Evolutionary conservation across 2,113 vertebrate species (phyloP).

Genomic region (Salvelinus sp.): DNA sequence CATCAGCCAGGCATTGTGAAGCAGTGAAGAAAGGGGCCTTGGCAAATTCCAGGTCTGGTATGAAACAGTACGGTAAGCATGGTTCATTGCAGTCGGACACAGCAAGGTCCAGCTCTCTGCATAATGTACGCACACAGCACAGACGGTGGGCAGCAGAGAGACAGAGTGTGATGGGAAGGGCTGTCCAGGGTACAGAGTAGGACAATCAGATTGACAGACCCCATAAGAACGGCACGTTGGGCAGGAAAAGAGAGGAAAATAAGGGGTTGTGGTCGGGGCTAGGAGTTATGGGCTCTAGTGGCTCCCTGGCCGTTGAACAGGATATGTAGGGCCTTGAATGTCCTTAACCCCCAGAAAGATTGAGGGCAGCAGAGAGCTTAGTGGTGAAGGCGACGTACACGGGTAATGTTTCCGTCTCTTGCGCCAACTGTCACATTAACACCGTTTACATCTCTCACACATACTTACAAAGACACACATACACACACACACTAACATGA

Average conservation of each 20-base stretch:
- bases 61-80: not conserved
- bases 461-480: constrained; percentile 4
- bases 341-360: not conserved
- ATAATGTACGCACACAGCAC: not conserved
- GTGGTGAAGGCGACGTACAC: not conserved
- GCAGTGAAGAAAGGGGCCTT: no score
- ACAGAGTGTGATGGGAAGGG: not conserved
- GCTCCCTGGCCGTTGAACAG: not conserved
- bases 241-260: not conserved
- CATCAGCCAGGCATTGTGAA: no score
- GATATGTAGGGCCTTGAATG: not conserved
- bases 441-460: constrained; percentile 23
- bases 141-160: not conserved
- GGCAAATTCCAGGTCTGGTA: not conserved
- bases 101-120: not conserved
- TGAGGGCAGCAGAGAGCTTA: constrained; percentile 1
- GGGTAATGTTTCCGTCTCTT: not conserved
- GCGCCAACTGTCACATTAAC: constrained; percentile 10
- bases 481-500: constrained; percentile 14
- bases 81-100: not conserved
- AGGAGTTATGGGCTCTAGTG: not conserved
- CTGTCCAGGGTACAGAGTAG: not conserved
- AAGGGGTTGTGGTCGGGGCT: not conserved
- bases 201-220: not conserved
- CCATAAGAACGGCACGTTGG: not conserved